Base-by-base conservation (phyloP, 2,113 vertebrate species). In the Sinocyclocheilus rhinocerous region DNA sequence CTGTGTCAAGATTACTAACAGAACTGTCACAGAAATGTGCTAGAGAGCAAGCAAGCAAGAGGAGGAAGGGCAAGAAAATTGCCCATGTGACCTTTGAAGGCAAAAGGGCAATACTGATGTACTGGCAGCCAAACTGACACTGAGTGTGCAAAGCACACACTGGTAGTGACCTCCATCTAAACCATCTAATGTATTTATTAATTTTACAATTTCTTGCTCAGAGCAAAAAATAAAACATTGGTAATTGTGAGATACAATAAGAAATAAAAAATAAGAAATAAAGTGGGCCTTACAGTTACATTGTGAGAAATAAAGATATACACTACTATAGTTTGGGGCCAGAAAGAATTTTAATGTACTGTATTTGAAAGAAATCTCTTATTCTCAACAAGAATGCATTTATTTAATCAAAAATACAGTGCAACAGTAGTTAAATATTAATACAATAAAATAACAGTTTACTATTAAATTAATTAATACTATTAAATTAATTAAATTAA, bases 21-120 rank as follows among this genome's bases (percentile, higher is more conserved):
- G 57, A 85, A 85, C 59, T 88, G 87, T 85, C 84, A 84, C 48
- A 76, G 81, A 76, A 86, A 88, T 86, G 81, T 88, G 81, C 83
- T 88, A 26, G 45, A 33, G 42, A 75, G n/a, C 45, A 4, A 3
- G 5, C 42, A 24, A 36, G 73, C 52, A 24, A 77, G 67, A 83
- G 65, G 76, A 67, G 26, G 70, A 63, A 52, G 39, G 15, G 12
- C 6, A 63, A 59, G 26, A 72, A 63, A 13, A 65, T 70, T 7
- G 63, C 63, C 33, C 8, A 42, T 20, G 55, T 83, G 61, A 77
- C 22, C 29, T 72, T 52, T 36, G 15, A 85, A 50, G 63, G 50
- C 16, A 80, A 29, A 57, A 87, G 73, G 48, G 29, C 50, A 83
- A n/a, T 36, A 26, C 61, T 73, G 2, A 82, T 50, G 63, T 6